These are phyloP conservation scores for Alcedo quadribrachys DNA, from an alignment of 2,797 vertebrate species.

Conservation along the genomic window DNA sequence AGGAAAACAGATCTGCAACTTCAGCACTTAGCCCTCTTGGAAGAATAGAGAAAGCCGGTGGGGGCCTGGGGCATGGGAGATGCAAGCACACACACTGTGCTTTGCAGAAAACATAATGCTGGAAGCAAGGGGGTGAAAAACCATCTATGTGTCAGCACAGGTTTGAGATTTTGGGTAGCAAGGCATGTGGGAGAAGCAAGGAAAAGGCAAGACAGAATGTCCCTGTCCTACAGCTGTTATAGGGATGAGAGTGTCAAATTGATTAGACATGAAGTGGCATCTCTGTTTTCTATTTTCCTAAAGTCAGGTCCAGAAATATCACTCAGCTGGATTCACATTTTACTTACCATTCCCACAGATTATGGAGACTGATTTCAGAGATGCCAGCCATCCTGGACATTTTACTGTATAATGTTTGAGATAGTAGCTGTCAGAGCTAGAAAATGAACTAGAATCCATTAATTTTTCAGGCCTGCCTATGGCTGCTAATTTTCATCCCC, in stretches of 20 bases:
- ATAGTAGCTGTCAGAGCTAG: background rate
- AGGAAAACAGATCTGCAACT: background rate
- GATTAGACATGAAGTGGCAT: background rate
- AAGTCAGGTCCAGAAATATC: background rate
- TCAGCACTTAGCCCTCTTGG: background rate
- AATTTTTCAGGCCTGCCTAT: background rate
- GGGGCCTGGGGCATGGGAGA: background rate
- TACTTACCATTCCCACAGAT: background rate
- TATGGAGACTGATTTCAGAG: background rate
- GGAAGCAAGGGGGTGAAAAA: background rate
- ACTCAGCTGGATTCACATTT: background rate
- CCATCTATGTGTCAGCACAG: background rate
- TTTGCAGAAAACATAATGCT: background rate
- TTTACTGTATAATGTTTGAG: background rate
- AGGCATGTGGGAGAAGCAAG: background rate
- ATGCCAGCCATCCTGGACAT: background rate
- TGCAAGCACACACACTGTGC: background rate
- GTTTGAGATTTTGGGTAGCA: background rate
- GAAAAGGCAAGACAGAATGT: background rate
- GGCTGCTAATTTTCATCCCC: background rate
- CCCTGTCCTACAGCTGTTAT: background rate
- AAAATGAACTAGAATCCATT: background rate
- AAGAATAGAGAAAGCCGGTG: background rate
- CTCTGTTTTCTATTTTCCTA: background rate
- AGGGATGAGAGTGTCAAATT: background rate